Conservation (phyloP, 2,113 vertebrate genomes). For the Thymallus thymallus region DNA sequence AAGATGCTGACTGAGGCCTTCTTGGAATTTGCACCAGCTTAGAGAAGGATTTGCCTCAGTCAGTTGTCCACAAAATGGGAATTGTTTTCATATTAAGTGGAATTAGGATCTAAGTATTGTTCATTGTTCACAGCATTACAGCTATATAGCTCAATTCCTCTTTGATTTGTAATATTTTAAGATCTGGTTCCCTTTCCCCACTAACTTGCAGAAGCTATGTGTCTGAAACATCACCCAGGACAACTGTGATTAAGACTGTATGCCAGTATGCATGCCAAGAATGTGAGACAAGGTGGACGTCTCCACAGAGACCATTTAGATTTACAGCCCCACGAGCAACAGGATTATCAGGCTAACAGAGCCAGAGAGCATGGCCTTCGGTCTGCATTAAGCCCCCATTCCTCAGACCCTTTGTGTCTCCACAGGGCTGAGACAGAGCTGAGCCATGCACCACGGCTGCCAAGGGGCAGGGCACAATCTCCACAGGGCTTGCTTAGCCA, state of each 20-base stretch:
- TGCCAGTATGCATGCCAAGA: constrained; percentile 34
- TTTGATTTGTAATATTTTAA: not conserved
- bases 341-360: constrained; percentile 38
- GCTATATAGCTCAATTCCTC: not conserved
- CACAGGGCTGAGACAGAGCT: not conserved
- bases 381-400: constrained; percentile 35
- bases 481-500: too few relatives aligned
- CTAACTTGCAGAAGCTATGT: not conserved
- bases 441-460: constrained; percentile 26
- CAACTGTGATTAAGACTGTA: not conserved
- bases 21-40: constrained; percentile 6
- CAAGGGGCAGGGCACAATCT: constrained; percentile 16
- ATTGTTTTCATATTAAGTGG: constrained; percentile 13
- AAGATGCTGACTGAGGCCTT: constrained; percentile 15
- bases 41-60: constrained; percentile 22
- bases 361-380: constrained; percentile 40
- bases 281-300: constrained; percentile 43
- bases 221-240: not conserved
- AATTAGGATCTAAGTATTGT: constrained; percentile 25
- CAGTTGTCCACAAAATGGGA: constrained; percentile 12
- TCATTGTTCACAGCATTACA: constrained; percentile 5
- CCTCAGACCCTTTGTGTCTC: constrained; percentile 37
- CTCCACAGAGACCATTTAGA: constrained; percentile 41
- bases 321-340: constrained; percentile 41
- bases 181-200: not conserved